Evolutionary conservation across 2,113 vertebrate genomes (phyloP), one percentile per base, ranked within the genome.

Genomic region (Rhizomys pruinosus): DNA sequence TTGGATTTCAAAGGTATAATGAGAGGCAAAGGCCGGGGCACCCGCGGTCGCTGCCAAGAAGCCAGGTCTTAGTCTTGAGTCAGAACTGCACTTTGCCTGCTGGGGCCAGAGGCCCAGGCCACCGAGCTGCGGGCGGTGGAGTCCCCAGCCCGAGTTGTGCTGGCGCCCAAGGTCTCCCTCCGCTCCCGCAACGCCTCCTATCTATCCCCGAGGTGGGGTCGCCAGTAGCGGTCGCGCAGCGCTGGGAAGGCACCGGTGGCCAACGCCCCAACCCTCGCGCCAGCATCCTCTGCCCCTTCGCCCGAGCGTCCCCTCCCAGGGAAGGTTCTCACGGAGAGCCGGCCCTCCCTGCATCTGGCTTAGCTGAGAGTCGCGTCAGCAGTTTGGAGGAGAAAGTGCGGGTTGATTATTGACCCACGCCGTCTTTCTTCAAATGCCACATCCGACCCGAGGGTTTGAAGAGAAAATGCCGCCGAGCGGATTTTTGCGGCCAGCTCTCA

Each of bases 341-440:
- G 92, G 96, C 78, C 74, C 92, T 94, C 87, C 94, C 86, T 87
- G 96, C 95, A 88, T 91, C 89, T 97, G 96, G 94, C 91, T 95
- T 89, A 81, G 91, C 64, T 69, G 97, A 98, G 93, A 93, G 97
- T 96, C 92, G 96, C 97, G 98, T 99, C 99, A 99, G 99, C 99
- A 98, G 97, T 99, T 99, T 98, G 93, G 97, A 97, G 98, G 98
- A 97, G 98, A 98, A 98, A 98, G 99, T 99, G 98, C 98, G 98
- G 97, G 99, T 99, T 98, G 99, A 99, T 99, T 98, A 99, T 99
- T 99, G 99, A 98, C 99, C 98, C 98, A 98, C 96, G 98, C 97
- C 96, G 95, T 98, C 96, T 98, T 97, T 97, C 97, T 98, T 97
- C 98, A 98, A 98, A 98, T 97, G 98, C 97, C 92, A 98, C 98